Conservation (phyloP, 2,888 invertebrate species). For the Spodoptera exigua region DNA sequence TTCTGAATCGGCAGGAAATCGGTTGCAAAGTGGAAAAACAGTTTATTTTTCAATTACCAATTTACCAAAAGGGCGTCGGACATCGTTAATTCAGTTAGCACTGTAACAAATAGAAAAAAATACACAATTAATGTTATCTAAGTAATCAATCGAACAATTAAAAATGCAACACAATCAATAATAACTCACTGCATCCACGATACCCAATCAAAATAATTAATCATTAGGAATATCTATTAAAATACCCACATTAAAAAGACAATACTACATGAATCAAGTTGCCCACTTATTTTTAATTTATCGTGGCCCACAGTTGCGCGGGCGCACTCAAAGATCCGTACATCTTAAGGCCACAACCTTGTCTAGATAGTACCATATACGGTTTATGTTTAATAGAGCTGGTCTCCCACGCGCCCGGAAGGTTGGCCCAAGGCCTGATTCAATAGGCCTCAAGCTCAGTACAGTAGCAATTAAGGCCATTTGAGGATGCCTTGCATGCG, state of each 20-base stretch:
- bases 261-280: constrained; percentile 48
- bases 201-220: constrained; percentile 21
- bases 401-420: constrained; percentile 66
- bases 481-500: constrained; percentile 36
- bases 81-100: too few relatives aligned
- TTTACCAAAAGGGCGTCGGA: too few relatives aligned
- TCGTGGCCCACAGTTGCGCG: constrained; percentile 33
- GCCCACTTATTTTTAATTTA: constrained; percentile 54
- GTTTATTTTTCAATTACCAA: too few relatives aligned
- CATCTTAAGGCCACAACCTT: constrained; percentile 59
- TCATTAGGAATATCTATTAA: constrained; percentile 30
- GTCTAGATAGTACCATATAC: constrained; percentile 52
- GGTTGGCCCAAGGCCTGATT: constrained; percentile 58
- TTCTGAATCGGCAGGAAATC: too few relatives aligned
- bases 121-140: too few relatives aligned
- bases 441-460: constrained; percentile 42
- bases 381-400: constrained; percentile 62
- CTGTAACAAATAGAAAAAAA: too few relatives aligned
- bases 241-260: constrained; percentile 38
- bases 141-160: too few relatives aligned
- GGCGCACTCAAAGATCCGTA: constrained; percentile 44
- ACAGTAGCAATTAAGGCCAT: constrained; percentile 56
- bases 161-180: too few relatives aligned
- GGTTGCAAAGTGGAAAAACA: too few relatives aligned
- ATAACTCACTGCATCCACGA: too few relatives aligned